Evolutionary conservation across 1,140 invertebrate species (phyloP).

Genomic region (Cyclina sinensis): DNA sequence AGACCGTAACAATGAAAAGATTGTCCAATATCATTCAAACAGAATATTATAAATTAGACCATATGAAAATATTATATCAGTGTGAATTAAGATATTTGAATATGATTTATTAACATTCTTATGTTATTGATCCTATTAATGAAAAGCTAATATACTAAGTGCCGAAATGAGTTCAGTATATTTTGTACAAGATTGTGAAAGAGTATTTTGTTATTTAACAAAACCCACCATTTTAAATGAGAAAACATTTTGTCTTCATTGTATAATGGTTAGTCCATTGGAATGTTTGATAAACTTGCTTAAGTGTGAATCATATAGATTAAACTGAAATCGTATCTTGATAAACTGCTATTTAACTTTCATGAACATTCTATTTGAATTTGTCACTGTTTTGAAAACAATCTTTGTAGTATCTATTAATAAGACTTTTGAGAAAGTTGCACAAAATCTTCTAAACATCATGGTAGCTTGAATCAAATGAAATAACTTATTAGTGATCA

Average conservation of each 20-base stretch:
- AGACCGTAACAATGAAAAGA: no score
- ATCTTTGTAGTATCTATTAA: no score
- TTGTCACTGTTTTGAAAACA: neutral
- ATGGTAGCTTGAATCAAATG: no score
- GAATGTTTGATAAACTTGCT: neutral
- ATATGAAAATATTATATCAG: no score
- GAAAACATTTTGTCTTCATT: neutral
- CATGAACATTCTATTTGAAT: neutral
- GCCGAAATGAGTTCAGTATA: neutral
- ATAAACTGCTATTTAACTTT: conserved; percentile 1
- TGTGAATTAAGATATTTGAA: neutral
- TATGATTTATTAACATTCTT: neutral
- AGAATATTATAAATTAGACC: no score
- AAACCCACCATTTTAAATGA: neutral
- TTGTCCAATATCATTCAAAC: no score
- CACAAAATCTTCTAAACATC: no score
- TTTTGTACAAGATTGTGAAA: neutral
- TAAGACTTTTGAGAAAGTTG: no score
- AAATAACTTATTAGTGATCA: no score
- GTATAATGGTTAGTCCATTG: neutral
- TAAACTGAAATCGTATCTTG: conserved; percentile 20
- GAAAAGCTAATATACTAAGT: neutral
- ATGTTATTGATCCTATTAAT: neutral
- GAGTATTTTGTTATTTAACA: neutral
- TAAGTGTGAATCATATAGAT: conserved; percentile 12